phyloP scores from a whole-genome alignment of 2,888 invertebrate species.

The Lottia scabra region DNA sequence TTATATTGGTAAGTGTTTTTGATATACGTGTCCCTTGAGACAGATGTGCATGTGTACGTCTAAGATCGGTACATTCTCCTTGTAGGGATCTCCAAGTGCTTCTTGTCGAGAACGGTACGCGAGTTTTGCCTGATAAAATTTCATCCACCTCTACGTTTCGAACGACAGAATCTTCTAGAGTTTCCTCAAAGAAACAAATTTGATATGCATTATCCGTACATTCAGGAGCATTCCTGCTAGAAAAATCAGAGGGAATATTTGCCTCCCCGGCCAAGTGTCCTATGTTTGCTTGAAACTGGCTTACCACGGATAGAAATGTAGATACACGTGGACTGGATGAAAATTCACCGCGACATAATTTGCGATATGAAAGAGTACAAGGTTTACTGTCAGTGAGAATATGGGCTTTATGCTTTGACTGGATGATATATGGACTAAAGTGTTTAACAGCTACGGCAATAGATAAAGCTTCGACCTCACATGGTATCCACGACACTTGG shows the following conservation, averaged over 20 bases:
- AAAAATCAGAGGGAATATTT: conserved; percentile 27
- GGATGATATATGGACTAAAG: conserved; percentile 41
- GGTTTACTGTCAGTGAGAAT: conserved; percentile 35
- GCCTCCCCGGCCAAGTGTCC: conserved; percentile 19
- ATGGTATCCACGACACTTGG: conserved; percentile 9
- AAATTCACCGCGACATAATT: conserved; percentile 32
- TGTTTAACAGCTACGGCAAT: conserved; percentile 32
- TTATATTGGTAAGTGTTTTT: conserved; percentile 24
- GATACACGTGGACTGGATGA: conserved; percentile 32
- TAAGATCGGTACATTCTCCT: conserved; percentile 30
- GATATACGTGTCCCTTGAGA: conserved; percentile 26
- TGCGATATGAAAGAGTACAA: conserved; percentile 27
- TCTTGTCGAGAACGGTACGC: conserved; percentile 34
- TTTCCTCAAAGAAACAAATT: conserved; percentile 27
- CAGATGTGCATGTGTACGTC: conserved; percentile 30
- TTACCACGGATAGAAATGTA: conserved; percentile 27
- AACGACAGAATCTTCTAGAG: conserved; percentile 34
- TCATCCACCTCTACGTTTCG: conserved; percentile 7
- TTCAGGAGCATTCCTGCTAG: conserved; percentile 29
- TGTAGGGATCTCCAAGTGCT: conserved; percentile 30
- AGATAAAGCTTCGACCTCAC: conserved; percentile 21
- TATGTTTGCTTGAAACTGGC: conserved; percentile 23
- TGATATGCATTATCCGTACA: conserved; percentile 27
- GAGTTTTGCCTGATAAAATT: conserved; percentile 15
- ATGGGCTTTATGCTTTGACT: conserved; percentile 30